Base-by-base conservation (phyloP, 1,140 invertebrate genomes). In the Macrotrachela quadricornifera region DNA sequence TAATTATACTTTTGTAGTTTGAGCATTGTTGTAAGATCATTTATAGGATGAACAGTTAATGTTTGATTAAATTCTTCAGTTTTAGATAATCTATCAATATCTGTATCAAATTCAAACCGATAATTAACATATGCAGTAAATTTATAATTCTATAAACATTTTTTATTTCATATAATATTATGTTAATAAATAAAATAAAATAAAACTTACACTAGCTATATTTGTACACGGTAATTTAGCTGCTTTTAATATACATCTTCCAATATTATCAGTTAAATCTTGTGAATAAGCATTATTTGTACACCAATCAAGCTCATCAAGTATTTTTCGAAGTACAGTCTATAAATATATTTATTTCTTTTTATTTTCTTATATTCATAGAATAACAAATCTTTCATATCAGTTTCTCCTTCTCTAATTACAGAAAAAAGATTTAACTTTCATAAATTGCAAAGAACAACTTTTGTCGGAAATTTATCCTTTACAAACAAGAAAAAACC, bases 291-390 rank as follows among this genome's bases (percentile, higher is more conserved):
- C 78, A 66, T 83, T 85, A 48, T 78, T 78, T 1, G 83, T 79
- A 70, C 85, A 88, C 78, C 82, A 85, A 60, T 85, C 81, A 53
- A 86, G 67, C 64, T 80, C 77, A 36, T 68, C 69, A 58, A 79
- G 76, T 53, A 86, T 74, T 61, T 78, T 77, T 45, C 74, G 74
- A 56, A 86, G 65, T 9, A 86, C 73, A 13, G 78, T 80, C 67
- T 82, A 81, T 58, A 60, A 61, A 39, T 18, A 30, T 30, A 30
- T 30, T 30, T n/a, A n/a, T n/a, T n/a, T n/a, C n/a, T n/a, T n/a
- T n/a, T n/a, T n/a, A n/a, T n/a, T n/a, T n/a, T n/a, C n/a, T n/a
- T n/a, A n/a, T n/a, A n/a, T n/a, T n/a, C n/a, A n/a, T n/a, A n/a
- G n/a, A n/a, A n/a, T n/a, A n/a, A n/a, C n/a, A n/a, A n/a, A n/a